Evolutionary conservation across 2,113 vertebrate genomes (phyloP).

Genomic region (Illadopsis cleaveri): DNA sequence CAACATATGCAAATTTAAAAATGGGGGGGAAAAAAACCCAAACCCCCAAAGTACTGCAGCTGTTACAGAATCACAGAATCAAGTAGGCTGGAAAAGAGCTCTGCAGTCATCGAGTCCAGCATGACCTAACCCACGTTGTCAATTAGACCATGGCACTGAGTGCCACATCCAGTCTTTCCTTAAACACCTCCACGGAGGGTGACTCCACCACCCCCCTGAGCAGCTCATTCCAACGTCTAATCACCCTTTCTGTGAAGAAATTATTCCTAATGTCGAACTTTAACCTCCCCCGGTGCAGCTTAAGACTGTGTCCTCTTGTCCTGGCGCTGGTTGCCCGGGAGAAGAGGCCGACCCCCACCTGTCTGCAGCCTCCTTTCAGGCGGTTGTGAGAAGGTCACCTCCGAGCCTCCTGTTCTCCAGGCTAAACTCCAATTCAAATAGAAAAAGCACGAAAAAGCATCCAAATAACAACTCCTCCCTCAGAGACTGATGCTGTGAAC

Average conservation of each 20-base stretch:
- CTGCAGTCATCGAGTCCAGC: background rate
- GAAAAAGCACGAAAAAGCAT: background rate
- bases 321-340: background rate
- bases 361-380: too few species aligned
- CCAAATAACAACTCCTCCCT: background rate
- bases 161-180: too few species aligned
- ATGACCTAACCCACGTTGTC: background rate
- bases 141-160: background rate
- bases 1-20: background rate
- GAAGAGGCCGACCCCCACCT: background rate
- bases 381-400: background rate
- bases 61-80: background rate
- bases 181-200: background rate
- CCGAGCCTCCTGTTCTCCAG: background rate
- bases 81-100: background rate
- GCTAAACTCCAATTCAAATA: background rate
- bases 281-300: background rate
- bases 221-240: background rate
- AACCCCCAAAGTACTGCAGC: background rate
- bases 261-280: too few species aligned
- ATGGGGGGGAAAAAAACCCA: background rate
- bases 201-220: too few species aligned
- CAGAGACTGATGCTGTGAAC: background rate
- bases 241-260: accelerated
- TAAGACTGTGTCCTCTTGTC: too few species aligned